These are phyloP conservation scores for Lamprotornis superbus DNA, from an alignment of 2,113 vertebrate genomes.

Conservation along the genomic window DNA sequence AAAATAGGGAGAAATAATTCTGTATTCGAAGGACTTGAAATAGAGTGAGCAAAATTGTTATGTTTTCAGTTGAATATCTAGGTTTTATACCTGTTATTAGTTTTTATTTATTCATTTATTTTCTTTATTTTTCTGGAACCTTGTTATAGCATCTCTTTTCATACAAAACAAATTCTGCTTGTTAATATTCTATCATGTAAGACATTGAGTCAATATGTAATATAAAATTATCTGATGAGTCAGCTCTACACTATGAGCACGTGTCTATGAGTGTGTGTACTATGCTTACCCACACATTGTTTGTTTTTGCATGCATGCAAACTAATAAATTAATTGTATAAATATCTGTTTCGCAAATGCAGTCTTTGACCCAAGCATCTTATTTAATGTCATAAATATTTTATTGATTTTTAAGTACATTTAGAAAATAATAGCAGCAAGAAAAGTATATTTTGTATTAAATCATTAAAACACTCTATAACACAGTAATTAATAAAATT, in stretches of 20 bases:
- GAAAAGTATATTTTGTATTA: neutral
- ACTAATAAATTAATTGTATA: neutral
- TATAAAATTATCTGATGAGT: neutral
- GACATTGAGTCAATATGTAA: neutral
- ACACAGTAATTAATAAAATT: neutral
- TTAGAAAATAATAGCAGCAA: neutral
- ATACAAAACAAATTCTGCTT: neutral
- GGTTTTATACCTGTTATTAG: neutral
- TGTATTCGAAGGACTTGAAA: neutral
- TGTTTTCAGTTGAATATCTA: neutral
- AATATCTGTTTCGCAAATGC: neutral
- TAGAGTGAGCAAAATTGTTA: neutral
- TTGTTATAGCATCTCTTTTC: neutral
- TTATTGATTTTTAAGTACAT: neutral
- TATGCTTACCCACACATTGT: neutral
- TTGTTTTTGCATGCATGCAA: neutral
- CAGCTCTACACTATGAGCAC: rapidly evolving
- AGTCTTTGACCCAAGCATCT: neutral
- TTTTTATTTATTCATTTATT: neutral
- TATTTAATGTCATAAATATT: neutral
- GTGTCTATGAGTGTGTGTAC: rapidly evolving
- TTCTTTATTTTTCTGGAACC: neutral
- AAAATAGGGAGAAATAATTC: neutral
- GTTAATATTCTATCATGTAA: neutral
- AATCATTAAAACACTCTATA: neutral